A percentile compares a stretch with the other conserved stretches of the same genome.
phyloP scores from a whole-genome alignment of 2,113 vertebrate species.

The Ploceus nigricollis region DNA sequence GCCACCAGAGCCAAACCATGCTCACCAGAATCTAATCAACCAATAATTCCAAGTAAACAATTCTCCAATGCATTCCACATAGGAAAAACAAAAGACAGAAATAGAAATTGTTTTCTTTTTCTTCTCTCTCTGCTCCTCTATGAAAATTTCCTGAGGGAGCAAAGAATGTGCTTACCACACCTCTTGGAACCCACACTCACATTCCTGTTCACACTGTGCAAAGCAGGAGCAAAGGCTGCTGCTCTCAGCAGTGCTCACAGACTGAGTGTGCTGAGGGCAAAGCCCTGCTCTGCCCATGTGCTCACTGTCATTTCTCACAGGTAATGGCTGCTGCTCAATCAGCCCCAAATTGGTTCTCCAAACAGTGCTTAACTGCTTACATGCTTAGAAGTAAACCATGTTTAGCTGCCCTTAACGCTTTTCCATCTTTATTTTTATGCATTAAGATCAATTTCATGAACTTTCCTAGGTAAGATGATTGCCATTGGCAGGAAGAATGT shows the following conservation, averaged over 20 bases:
- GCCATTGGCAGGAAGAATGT: constrained; percentile 74
- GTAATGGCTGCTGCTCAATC: constrained; percentile 50
- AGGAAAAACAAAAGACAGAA: too few relatives aligned
- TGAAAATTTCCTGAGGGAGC: too few relatives aligned
- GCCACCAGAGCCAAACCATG: too few relatives aligned
- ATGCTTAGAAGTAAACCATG: constrained; percentile 47
- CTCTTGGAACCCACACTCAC: not conserved
- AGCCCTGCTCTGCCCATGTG: not conserved
- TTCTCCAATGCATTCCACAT: too few relatives aligned
- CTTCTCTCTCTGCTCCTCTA: too few relatives aligned
- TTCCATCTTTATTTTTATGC: constrained; percentile 55
- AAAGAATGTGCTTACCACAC: too few relatives aligned
- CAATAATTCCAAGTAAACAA: too few relatives aligned
- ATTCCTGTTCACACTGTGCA: not conserved
- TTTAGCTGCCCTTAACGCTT: constrained; percentile 39
- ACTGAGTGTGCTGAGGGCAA: not conserved
- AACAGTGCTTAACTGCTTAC: constrained; percentile 44
- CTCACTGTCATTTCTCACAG: not conserved
- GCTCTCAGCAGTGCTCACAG: not conserved
- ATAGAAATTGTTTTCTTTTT: too few relatives aligned
- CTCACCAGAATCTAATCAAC: too few relatives aligned
- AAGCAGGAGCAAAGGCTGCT: not conserved
- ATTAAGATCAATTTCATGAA: constrained; percentile 75
- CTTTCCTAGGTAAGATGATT: constrained; percentile 70
- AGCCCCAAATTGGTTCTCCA: constrained; percentile 44